Percentiles rank a stretch among this genome's conserved stretches.
These are phyloP conservation scores for Oscheius sp. DNA, from an alignment of 2,888 invertebrate species.

Conservation along the genomic window DNA sequence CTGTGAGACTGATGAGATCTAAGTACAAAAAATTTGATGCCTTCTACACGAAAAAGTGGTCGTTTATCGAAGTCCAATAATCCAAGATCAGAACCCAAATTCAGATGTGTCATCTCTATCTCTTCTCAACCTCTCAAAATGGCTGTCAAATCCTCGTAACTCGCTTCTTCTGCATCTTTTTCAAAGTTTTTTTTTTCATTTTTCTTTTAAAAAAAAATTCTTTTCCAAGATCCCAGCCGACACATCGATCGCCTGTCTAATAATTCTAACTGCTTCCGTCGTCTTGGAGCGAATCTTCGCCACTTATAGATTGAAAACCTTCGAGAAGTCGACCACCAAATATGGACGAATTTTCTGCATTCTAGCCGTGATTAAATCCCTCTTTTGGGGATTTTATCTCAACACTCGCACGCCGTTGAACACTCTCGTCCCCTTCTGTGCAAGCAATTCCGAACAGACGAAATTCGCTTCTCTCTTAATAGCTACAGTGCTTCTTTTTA, in stretches of 20 bases:
- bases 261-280: neutral
- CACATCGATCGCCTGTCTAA: neutral
- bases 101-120: conserved; percentile 5
- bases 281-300: conserved; percentile 2
- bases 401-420: neutral
- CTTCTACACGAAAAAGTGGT: no score
- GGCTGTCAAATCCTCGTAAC: neutral
- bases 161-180: neutral
- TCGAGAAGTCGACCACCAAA: neutral
- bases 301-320: neutral
- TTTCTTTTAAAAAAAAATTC: neutral
- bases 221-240: neutral
- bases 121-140: neutral
- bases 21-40: no score
- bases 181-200: neutral
- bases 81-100: neutral
- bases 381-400: neutral
- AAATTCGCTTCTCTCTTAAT: neutral
- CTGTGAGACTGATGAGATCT: no score
- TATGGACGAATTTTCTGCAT: neutral
- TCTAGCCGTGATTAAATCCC: neutral
- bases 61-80: no score
- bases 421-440: neutral
- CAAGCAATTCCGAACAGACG: neutral
- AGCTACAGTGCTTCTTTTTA: neutral